Conservation (phyloP, 2,888 invertebrate genomes). For the Protonemura montana region DNA sequence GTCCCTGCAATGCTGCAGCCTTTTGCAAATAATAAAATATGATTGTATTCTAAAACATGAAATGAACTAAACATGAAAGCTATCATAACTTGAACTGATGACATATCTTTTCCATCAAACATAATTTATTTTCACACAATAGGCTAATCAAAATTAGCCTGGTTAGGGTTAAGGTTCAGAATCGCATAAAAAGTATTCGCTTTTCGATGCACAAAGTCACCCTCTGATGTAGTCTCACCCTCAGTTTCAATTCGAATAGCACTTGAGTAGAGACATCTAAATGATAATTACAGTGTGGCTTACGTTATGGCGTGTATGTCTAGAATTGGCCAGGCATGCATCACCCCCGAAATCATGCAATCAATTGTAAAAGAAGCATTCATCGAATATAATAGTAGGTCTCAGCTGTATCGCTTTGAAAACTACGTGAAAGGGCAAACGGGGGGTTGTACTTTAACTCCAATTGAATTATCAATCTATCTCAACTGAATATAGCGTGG, state of each 20-base stretch:
- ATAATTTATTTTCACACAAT: not conserved
- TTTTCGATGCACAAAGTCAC: not conserved
- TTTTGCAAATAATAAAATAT: not conserved
- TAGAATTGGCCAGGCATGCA: not conserved
- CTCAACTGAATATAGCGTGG: not conserved
- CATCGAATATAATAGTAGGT: not conserved
- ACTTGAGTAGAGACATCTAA: not conserved
- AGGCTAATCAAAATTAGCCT: not conserved
- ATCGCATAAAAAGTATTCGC: not conserved
- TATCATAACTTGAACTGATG: not conserved
- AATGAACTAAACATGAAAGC: not conserved
- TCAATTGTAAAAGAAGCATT: not conserved
- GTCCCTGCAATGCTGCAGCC: no score
- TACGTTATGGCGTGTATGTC: not conserved
- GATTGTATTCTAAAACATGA: no score
- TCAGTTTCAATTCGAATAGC: not conserved
- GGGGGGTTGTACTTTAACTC: not conserved
- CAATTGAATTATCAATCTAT: not conserved
- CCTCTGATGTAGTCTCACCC: not conserved
- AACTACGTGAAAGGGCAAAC: not conserved
- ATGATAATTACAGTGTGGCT: constrained; percentile 25
- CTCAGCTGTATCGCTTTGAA: not conserved
- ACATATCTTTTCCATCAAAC: not conserved
- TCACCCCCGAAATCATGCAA: not conserved
- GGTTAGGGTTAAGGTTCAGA: not conserved